Evolutionary conservation across 2,113 vertebrate genomes (phyloP), one percentile per base, ranked within the genome.

Genomic region (Ammodramus savannarum): DNA sequence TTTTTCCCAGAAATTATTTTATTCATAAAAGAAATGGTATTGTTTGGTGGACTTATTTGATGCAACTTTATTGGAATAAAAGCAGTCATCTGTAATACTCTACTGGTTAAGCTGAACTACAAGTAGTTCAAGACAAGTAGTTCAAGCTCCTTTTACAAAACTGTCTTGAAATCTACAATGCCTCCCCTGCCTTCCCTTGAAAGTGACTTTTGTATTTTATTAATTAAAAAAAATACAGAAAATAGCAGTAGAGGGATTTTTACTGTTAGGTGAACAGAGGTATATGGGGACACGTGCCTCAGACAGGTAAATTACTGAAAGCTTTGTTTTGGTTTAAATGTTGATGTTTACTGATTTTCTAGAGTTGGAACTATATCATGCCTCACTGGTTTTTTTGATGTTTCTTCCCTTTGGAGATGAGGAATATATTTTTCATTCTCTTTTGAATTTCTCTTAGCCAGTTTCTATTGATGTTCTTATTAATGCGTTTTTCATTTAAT

Each of bases 171-270:
- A 51, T 38, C 29, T 83, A 38, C 22, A 58, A 5, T 66, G 9
- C 6, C 14, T 41, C 4, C 16, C 15, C 5, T 0, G 0, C 3
- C 4, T 19, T 66, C 27, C 26, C 13, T 73, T 80, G 21, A 41
- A 67, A 48, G 17, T 66, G 25, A 36, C 29, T 46, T 73, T 17
- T 41, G 18, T 49, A 52, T 55, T 76, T 62, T 75, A 34, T 43
- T 21, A 48, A 32, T 48, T 19, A 3, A 16, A 10, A 34, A 71
- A 62, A 55, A 16, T 36, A 17, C 21, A 34, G 18, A 52, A 71
- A 82, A 3, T 44, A 59, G 34, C 7, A 23, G 23, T 32, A 36
- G 43, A 72, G 27, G 43, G 4, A n/a, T 61, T 58, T 43, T 67
- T 85, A 55, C 22, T 73, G 39, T 43, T 65, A 26, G 16, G 38